Evolutionary conservation across 2,797 vertebrate species (phyloP), one percentile per base, ranked within the genome.

Genomic region (Oreortyx pictus): DNA sequence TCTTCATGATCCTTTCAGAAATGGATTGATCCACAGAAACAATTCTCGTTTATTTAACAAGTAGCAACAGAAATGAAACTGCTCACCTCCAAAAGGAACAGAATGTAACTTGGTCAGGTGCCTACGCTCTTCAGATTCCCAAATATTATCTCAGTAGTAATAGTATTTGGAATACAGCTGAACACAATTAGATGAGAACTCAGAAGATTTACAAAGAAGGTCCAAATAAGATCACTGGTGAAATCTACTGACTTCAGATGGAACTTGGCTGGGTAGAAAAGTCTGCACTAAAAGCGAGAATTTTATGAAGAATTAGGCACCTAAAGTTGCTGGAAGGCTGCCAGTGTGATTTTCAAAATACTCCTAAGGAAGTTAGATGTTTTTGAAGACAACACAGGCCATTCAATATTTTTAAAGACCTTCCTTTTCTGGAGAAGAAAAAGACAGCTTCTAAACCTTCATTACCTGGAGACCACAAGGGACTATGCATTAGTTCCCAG

Each of bases 41-140:
- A 29, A 31, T 54, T 56, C 8, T 85, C 33, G 11, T 71, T 74
- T 80, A 49, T 78, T 47, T 70, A 76, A 61, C 50, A 62, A 78
- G 44, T 17, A 17, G 41, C 47, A 83, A 54, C 18, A 80, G 75
- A 82, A 78, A 83, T 12, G 1, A 84, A 89, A 39, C 8, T n/a
- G 79, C 95, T 92, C 77, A 97, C 97, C 96, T 95, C 72, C 90
- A 73, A 44, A 80, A 35, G 92, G 70, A 59, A 97, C 72, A 59
- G 95, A 97, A 31, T 96, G 91, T 82, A 97, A 96, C 57, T 90
- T 97, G 35, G 92, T 95, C 49, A 97, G 64, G 70, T 97, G 96
- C 76, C 97, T 97, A 88, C 97, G 96, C 35, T 98, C 97, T 95
- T 98, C 97, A 27, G 97, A 97, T 87, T 98, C 95, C 72, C 97